A percentile compares a stretch with the other conserved stretches of the same genome.
Evolutionary conservation across 2,113 vertebrate species (phyloP).

Genomic region (Lophotis ruficrista): DNA sequence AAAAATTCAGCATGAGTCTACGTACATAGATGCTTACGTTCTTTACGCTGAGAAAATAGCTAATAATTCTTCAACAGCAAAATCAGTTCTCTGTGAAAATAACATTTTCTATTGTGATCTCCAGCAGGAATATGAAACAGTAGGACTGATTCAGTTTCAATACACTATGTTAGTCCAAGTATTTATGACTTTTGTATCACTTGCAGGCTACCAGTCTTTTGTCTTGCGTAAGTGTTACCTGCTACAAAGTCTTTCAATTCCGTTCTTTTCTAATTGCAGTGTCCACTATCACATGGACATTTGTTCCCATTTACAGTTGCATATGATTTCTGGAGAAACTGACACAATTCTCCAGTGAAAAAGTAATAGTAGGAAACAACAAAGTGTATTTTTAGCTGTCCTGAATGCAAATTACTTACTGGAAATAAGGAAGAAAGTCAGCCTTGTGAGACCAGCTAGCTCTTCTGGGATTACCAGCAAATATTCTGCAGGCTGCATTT

Average conservation of each 20-base stretch:
- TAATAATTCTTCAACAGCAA: not conserved
- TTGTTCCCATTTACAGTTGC: not conserved
- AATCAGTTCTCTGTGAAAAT: not conserved
- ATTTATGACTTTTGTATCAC: not conserved
- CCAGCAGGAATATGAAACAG: not conserved
- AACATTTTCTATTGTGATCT: not conserved
- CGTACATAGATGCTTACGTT: not conserved
- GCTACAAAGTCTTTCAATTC: not conserved
- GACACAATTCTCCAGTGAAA: not conserved
- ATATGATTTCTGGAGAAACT: not conserved
- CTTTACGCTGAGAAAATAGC: not conserved
- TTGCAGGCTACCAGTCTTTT: not conserved
- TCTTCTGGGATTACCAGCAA: conserved; percentile 4
- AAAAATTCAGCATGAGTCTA: not conserved
- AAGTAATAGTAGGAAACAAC: not conserved
- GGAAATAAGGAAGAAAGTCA: conserved; percentile 9
- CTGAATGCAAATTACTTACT: not conserved
- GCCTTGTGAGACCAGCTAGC: not conserved
- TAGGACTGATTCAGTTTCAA: not conserved
- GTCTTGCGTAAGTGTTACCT: not conserved
- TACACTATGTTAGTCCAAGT: not conserved
- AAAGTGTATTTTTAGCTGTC: conserved; percentile 1
- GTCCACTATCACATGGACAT: not conserved
- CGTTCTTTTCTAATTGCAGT: not conserved
- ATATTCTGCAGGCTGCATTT: conserved; percentile 11